Conservation (phyloP, 2,888 invertebrate genomes). For the Callimorpha dominula region DNA sequence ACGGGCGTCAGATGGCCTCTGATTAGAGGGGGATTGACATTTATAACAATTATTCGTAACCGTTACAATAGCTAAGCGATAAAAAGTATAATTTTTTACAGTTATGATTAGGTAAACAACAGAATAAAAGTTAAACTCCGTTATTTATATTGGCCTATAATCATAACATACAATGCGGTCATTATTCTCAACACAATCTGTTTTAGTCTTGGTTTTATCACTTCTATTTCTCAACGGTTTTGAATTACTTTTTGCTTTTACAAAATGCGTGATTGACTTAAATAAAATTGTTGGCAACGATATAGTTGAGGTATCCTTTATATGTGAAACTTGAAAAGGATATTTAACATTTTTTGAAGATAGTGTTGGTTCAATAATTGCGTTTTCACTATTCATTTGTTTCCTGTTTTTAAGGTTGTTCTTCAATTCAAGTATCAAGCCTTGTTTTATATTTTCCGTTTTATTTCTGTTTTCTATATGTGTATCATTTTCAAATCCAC, state of each 20-base stretch:
- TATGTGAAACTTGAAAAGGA: background rate
- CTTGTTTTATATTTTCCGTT: background rate
- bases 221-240: background rate
- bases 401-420: constrained; percentile 1
- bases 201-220: constrained; percentile 15
- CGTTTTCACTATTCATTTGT: constrained; percentile 1
- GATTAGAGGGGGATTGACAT: background rate
- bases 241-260: background rate
- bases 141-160: constrained; percentile 16
- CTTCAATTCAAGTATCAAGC: background rate
- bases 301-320: background rate
- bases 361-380: background rate
- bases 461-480: background rate
- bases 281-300: background rate
- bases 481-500: background rate
- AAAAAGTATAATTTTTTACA: background rate
- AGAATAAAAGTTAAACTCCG: background rate
- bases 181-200: constrained; percentile 63
- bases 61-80: background rate
- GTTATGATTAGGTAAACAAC: no score
- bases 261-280: background rate
- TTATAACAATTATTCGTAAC: background rate
- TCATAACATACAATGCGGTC: constrained; percentile 67
- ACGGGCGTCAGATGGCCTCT: background rate
- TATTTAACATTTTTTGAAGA: constrained; percentile 2